These are phyloP conservation scores for Lepus americanus DNA, from an alignment of 2,113 vertebrate species.

Conservation along the genomic window DNA sequence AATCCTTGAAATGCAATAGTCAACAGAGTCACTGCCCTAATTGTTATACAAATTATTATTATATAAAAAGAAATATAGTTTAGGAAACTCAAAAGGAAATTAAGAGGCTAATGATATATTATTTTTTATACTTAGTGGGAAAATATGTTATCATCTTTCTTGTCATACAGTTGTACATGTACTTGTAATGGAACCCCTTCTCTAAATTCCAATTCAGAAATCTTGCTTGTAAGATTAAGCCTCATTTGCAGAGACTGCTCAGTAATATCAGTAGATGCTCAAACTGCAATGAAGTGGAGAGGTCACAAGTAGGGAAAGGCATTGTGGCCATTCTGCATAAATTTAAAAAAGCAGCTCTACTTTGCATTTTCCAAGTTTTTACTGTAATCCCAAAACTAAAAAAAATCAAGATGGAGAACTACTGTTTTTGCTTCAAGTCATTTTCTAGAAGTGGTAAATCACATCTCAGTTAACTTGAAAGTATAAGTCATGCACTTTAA, in stretches of 20 bases:
- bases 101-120: background rate
- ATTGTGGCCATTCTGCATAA: background rate
- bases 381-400: background rate
- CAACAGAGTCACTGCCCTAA: background rate
- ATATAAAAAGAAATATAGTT: background rate
- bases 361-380: background rate
- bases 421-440: background rate
- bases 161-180: background rate
- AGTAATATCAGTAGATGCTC: background rate
- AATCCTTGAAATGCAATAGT: background rate
- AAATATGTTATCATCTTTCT: background rate
- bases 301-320: background rate
- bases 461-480: background rate
- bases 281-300: background rate
- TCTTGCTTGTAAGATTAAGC: background rate
- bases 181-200: background rate
- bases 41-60: background rate
- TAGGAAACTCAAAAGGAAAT: background rate
- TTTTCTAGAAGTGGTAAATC: background rate
- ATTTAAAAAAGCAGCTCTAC: background rate
- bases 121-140: background rate
- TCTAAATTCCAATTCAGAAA: background rate
- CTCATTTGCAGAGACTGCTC: background rate
- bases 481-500: background rate
- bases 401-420: background rate